A percentile compares a stretch with the other conserved stretches of the same genome.
Conservation (phyloP, 2,888 invertebrate genomes). For the Piscicola geometra region DNA sequence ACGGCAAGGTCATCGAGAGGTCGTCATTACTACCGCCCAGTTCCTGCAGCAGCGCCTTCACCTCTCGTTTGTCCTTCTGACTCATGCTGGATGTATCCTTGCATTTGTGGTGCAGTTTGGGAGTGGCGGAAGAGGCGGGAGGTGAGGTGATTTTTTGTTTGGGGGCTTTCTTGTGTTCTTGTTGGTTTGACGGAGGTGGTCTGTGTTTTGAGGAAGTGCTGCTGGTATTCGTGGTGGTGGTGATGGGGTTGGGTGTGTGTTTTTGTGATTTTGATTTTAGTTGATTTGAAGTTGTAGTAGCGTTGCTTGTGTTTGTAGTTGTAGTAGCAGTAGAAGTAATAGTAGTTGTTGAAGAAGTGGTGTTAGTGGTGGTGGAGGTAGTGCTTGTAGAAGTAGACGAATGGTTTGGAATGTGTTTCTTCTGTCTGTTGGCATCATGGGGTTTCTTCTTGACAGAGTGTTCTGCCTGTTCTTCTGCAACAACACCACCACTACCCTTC, state of each 20-base stretch:
- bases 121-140: no score
- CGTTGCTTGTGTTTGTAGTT: neutral
- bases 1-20: constrained; percentile 59
- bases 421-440: no score
- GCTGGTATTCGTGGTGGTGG: neutral
- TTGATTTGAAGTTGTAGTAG: no score
- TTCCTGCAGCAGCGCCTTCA: constrained; percentile 36
- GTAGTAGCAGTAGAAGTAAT: neutral
- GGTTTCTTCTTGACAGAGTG: no score
- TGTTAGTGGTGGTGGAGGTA: no score
- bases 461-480: no score
- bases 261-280: constrained; percentile 15
- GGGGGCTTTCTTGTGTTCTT: constrained; percentile 11
- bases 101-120: neutral
- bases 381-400: no score
- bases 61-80: constrained; percentile 32
- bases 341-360: no score
- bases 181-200: neutral
- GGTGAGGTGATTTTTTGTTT: neutral
- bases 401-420: no score
- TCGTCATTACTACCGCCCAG: constrained; percentile 22
- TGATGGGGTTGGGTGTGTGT: neutral
- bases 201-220: neutral
- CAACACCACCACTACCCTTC: no score
- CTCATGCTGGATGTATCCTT: neutral